These are phyloP conservation scores for Formica exsecta DNA, from an alignment of 1,140 invertebrate species.

Conservation along the genomic window DNA sequence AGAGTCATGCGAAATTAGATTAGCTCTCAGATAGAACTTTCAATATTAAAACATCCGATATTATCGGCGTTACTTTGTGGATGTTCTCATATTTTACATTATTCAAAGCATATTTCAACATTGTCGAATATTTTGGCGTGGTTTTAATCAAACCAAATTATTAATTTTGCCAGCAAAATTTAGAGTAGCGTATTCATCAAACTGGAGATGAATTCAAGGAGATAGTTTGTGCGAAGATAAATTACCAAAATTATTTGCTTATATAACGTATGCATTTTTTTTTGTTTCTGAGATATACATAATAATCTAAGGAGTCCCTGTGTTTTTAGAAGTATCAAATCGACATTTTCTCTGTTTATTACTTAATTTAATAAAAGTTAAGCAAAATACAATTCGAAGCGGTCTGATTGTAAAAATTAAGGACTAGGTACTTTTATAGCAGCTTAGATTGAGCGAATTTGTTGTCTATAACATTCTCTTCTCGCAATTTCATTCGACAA, in stretches of 20 bases:
- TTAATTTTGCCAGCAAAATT: not conserved
- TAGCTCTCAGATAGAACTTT: conserved; percentile 3
- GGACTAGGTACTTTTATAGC: not conserved
- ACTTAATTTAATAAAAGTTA: not conserved
- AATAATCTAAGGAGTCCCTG: not conserved
- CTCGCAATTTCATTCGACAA: conserved; percentile 18
- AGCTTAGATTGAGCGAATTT: not conserved
- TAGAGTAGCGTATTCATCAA: not conserved
- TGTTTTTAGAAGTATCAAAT: not conserved
- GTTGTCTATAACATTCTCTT: not conserved
- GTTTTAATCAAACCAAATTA: conserved; percentile 23
- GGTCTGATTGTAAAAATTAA: not conserved
- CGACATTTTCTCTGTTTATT: not conserved
- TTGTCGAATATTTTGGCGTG: conserved; percentile 8
- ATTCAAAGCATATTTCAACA: conserved; percentile 17
- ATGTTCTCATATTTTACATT: conserved; percentile 42
- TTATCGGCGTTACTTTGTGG: conserved; percentile 41
- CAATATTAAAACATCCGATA: conserved; percentile 46
- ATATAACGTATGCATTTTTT: not conserved
- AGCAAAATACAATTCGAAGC: not conserved
- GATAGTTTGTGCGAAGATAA: not conserved
- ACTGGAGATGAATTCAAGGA: not conserved
- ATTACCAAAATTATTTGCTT: not conserved
- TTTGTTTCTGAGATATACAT: not conserved
- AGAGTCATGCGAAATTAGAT: conserved; percentile 12